Base-by-base conservation (phyloP, 1,140 invertebrate genomes). In the Chrysopa pallens region DNA sequence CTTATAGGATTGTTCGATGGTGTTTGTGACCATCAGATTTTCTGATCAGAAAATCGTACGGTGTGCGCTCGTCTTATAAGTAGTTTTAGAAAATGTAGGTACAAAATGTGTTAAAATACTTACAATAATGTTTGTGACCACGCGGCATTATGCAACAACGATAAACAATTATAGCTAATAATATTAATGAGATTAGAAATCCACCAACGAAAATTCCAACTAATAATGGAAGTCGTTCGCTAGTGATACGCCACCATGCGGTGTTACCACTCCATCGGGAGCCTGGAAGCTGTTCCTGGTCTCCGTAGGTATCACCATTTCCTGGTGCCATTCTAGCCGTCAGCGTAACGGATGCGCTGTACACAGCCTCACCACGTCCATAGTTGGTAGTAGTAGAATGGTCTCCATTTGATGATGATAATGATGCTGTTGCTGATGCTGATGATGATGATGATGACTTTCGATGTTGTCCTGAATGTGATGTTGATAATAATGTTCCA, bases 151-250 rank as follows among this genome's bases (percentile, higher is more conserved):
- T 55, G 52, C 69, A 71, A 49, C 67, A 70, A 40, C 65, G 57
- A 59, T 69, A 71, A 8, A 69, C 48, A 27, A 70, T 47, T 28
- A 62, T 54, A 6, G 62, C 63, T 42, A 62, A 49, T 36, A 70
- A 46, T 7, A 65, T 47, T 39, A 68, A 55, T 40, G 69, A 51
- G 7, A 71, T 55, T 8, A 71, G 52, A 14, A 63, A 57, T 14
- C 63, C 63, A 11, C 69, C 69, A 43, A 61, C 63, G 44, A 68
- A 64, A 9, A 65, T 59, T 15, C 67, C 68, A 17, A 68, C 63
- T 28, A 70, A 46, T 33, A 70, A 49, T 6, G 69, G 67, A 40
- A 69, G 50, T 43, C 69, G 61, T 17, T 67, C 61, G 27, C 55
- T 50, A 40, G 64, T 55, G 27, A 69, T 52, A 42, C 61, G 60